These are phyloP conservation scores for Platichthys flesus DNA, from an alignment of 2,113 vertebrate species.

Conservation along the genomic window DNA sequence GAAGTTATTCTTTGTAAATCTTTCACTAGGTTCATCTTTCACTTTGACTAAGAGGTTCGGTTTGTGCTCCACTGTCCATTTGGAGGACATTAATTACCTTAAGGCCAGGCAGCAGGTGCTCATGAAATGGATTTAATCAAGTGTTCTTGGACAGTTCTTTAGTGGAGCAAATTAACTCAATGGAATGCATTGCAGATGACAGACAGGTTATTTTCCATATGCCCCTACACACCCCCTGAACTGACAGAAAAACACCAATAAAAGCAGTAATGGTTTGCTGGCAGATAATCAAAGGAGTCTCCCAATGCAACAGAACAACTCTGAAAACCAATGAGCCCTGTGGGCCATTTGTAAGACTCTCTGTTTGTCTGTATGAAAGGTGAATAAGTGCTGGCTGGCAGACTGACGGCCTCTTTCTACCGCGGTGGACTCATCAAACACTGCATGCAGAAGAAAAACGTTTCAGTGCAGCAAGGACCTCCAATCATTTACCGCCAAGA, in stretches of 20 bases:
- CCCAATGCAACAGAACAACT: conserved; percentile 10
- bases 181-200: neutral
- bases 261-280: conserved; percentile 4
- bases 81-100: neutral
- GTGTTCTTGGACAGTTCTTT: neutral
- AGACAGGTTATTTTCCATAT: neutral
- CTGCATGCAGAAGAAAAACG: neutral
- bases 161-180: neutral
- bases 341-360: neutral
- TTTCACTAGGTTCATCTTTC: too few species aligned
- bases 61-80: too few species aligned
- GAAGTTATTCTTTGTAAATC: too few species aligned
- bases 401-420: conserved; percentile 14
- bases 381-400: conserved; percentile 26
- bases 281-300: conserved; percentile 34
- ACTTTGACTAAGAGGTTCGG: too few species aligned
- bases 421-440: neutral
- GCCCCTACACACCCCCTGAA: neutral
- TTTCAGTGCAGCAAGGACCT: neutral
- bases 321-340: neutral
- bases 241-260: neutral
- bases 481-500: neutral
- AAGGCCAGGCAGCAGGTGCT: conserved; percentile 4
- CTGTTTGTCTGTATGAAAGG: conserved; percentile 7
- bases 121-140: conserved; percentile 4